Conservation (phyloP, 2,888 invertebrate species). For the Amphipoea oculea region DNA sequence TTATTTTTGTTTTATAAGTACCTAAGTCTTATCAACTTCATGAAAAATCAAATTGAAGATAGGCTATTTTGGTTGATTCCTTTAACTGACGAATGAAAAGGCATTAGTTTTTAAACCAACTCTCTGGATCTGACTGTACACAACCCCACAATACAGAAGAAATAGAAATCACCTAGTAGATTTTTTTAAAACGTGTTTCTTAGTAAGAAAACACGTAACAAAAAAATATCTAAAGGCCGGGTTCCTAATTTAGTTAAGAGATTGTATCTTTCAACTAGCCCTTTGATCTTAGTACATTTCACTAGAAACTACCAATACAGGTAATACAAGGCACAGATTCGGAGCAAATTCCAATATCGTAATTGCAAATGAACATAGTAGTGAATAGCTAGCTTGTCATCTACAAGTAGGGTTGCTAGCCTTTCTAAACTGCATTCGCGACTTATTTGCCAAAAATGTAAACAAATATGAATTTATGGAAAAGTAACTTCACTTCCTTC, state of each 20-base stretch:
- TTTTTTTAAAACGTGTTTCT: no score
- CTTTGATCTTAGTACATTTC: not conserved
- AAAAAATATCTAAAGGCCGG: not conserved
- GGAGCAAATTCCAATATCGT: conserved; percentile 35
- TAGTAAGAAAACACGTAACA: not conserved
- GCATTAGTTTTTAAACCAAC: no score
- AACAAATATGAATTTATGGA: no score
- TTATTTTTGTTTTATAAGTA: no score
- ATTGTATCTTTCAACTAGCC: not conserved
- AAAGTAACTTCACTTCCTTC: no score
- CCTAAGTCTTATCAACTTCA: no score
- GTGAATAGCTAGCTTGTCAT: conserved; percentile 11
- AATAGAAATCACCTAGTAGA: not conserved
- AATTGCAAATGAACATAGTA: conserved; percentile 25
- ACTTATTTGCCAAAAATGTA: no score
- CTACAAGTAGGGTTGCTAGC: not conserved
- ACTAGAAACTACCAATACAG: conserved; percentile 14
- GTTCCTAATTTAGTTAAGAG: not conserved
- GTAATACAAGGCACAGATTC: not conserved
- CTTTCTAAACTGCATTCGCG: not conserved
- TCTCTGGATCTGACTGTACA: not conserved
- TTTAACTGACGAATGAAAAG: not conserved
- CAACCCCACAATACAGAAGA: not conserved
- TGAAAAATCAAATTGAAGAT: no score
- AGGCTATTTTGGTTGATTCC: no score